Percentiles rank a stretch among this genome's conserved stretches.
These are phyloP conservation scores for Melanerpes formicivorus DNA, from an alignment of 2,113 vertebrate genomes.

Conservation along the genomic window DNA sequence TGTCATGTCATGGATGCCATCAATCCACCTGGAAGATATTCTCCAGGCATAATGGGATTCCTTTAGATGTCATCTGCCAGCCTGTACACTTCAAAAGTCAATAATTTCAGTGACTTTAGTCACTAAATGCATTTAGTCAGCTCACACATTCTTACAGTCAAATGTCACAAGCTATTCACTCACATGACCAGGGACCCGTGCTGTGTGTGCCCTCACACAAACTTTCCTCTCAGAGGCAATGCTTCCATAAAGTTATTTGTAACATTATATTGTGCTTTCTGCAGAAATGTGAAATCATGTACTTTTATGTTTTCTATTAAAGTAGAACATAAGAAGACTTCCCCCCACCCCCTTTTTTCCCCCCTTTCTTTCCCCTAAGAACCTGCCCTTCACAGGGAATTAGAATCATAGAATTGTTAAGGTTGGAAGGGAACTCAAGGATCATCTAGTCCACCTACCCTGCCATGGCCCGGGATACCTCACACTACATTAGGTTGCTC, in stretches of 20 bases:
- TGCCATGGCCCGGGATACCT: no score
- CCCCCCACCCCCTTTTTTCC: no score
- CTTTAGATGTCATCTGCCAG: neutral
- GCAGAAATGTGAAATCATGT: neutral
- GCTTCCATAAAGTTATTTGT: neutral
- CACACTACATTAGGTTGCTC: no score
- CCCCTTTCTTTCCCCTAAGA: no score
- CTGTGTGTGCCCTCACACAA: neutral
- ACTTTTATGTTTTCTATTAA: neutral
- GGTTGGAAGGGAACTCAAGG: no score
- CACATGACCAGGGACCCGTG: neutral
- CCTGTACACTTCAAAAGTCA: neutral
- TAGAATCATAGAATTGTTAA: neutral
- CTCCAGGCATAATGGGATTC: neutral
- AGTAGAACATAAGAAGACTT: neutral
- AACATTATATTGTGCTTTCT: neutral
- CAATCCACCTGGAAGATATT: slow-evolving; percentile 13
- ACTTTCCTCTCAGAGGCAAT: neutral
- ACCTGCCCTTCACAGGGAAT: neutral
- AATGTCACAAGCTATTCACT: neutral
- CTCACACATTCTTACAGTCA: neutral
- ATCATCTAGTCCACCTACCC: no score
- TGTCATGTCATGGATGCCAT: neutral
- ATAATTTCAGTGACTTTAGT: neutral
- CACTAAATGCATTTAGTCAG: neutral